phyloP scores from a whole-genome alignment of 2,113 vertebrate genomes.

The Tinamus guttatus region DNA sequence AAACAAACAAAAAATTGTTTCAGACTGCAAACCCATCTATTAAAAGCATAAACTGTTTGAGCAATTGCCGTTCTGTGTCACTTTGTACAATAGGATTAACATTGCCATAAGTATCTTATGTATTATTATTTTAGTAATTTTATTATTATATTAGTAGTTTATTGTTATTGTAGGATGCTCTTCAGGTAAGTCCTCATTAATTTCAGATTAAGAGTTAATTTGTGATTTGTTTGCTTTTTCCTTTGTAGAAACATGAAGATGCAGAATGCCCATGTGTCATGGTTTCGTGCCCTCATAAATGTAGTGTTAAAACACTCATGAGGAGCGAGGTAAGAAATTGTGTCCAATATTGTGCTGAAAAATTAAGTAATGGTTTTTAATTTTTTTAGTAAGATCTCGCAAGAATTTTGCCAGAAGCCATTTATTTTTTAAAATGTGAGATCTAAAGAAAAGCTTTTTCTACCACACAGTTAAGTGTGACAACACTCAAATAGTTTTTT shows the following conservation, averaged over 20 bases:
- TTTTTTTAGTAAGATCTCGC: neutral
- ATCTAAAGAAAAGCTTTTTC: conserved; percentile 41
- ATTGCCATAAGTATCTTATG: neutral
- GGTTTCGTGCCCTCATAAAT: conserved; percentile 94
- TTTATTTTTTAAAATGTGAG: neutral
- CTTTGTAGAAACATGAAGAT: conserved; percentile 93
- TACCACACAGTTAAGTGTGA: conserved; percentile 55
- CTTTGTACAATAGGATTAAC: neutral
- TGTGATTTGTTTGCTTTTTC: conserved; percentile 48
- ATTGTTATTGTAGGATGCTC: neutral
- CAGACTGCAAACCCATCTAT: neutral
- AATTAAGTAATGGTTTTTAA: neutral
- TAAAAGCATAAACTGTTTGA: neutral
- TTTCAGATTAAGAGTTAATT: neutral
- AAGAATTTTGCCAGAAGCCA: conserved; percentile 43
- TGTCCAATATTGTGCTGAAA: conserved; percentile 24
- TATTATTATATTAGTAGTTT: too few species aligned
- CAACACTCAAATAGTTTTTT: conserved; percentile 17
- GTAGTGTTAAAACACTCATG: conserved; percentile 89
- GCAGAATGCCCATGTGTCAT: conserved; percentile 92
- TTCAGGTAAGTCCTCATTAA: neutral
- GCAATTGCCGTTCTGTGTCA: neutral
- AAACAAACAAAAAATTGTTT: neutral
- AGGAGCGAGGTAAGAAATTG: conserved; percentile 90
- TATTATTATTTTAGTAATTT: too few species aligned